Evolutionary conservation across 2,113 vertebrate genomes (phyloP), one percentile per base, ranked within the genome.

Genomic region (Caloenas nicobarica): DNA sequence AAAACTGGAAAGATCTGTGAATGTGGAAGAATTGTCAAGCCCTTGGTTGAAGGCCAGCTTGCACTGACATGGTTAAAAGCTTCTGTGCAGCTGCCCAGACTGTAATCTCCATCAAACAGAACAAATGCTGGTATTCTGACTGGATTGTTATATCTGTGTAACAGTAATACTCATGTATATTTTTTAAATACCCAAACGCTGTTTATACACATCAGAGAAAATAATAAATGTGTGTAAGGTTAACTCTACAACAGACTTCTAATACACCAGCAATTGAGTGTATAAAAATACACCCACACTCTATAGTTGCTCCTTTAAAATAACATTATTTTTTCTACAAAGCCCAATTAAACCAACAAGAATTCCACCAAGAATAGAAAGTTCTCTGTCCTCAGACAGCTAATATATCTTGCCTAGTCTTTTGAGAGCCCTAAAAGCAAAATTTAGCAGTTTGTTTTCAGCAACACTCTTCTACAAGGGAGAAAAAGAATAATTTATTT

Each of bases 391-490:
- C 86, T 96, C 66, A 85, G 91, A 94, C 92, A 95, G 70, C 91
- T 89, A 89, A 84, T 95, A 88, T 72, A 76, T 94, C 91, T 95
- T 2, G 0, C 73, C 62, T 69, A 92, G 88, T 81, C 93, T 96
- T 95, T 46, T 73, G 95, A 94, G 95, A 89, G 58, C 31, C 83
- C 66, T 91, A 92, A 93, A 93, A 92, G 66, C 54, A 96, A 95
- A 94, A 94, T 96, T 87, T 91, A 95, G 91, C 85, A 91, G 73
- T 81, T 93, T 93, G 86, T 96, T 97, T 96, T 87, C 86, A 89
- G 62, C 81, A 89, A 87, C n/a, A 34, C 28, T 93, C 29, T 93
- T 87, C 78, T 84, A 38, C 36, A 76, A 82, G 26, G 48, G 16
- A 51, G 72, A 80, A 88, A 86, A 95, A 84, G 57, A 92, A 89